Percentiles rank a stretch among this genome's conserved stretches.
phyloP scores from a whole-genome alignment of 2,113 vertebrate genomes.

The Syngnathoides biaculeatus region DNA sequence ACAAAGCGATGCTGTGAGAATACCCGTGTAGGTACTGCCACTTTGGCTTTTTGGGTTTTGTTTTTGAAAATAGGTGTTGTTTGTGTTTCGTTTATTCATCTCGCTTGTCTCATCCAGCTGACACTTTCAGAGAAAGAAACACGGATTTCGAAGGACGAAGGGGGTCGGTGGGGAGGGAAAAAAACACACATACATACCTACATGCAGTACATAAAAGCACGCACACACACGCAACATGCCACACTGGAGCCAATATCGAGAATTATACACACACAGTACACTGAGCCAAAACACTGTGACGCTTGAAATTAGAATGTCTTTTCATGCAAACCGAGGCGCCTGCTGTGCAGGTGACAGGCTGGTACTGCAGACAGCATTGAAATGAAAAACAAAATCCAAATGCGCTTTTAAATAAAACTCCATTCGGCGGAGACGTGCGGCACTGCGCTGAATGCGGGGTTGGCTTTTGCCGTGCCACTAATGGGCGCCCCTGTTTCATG shows the following conservation, averaged over 20 bases:
- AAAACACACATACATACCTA: too few relatives aligned
- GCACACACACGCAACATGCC: too few relatives aligned
- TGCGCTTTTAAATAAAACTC: constrained; percentile 60
- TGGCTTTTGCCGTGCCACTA: constrained; percentile 22
- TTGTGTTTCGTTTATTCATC: constrained; percentile 30
- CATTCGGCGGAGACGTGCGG: constrained; percentile 30
- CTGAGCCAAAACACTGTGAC: constrained; percentile 62
- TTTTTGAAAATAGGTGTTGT: constrained; percentile 38
- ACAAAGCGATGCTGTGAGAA: constrained; percentile 34
- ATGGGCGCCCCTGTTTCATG: constrained; percentile 35
- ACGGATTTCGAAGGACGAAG: too few relatives aligned
- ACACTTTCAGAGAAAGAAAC: constrained; percentile 17
- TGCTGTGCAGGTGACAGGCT: constrained; percentile 63
- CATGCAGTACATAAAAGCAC: constrained; percentile 8
- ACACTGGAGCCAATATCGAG: constrained; percentile 52
- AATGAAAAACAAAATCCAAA: constrained; percentile 57
- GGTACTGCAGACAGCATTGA: constrained; percentile 39
- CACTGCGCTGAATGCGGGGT: constrained; percentile 25
- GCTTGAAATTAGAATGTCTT: constrained; percentile 71
- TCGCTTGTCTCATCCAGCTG: constrained; percentile 7
- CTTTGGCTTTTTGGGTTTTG: constrained; percentile 1
- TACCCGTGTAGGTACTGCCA: background rate
- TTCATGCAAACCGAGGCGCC: constrained; percentile 60
- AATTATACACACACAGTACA: constrained; percentile 54
- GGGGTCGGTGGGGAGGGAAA: too few relatives aligned